A percentile compares a stretch with the other conserved stretches of the same genome.
These are phyloP conservation scores for Nesospiza acunhae DNA, from an alignment of 2,113 vertebrate species.

Conservation along the genomic window DNA sequence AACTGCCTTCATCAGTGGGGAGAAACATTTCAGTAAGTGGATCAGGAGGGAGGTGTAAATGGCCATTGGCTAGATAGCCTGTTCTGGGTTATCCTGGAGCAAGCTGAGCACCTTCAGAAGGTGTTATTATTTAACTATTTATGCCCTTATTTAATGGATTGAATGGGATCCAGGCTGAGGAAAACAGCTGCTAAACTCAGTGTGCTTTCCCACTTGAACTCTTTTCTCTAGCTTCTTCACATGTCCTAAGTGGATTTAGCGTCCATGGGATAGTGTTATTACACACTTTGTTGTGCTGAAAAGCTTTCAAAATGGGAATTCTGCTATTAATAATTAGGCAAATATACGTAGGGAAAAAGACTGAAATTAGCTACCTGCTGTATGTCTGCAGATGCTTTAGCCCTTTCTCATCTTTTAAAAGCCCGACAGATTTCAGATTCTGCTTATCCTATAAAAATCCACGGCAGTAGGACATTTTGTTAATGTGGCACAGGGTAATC, in stretches of 20 bases:
- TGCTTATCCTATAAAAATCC: background rate
- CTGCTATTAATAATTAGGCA: background rate
- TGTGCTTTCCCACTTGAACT: background rate
- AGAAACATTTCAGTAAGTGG: background rate
- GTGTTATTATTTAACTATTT: background rate
- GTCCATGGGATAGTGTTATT: background rate
- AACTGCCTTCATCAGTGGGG: background rate
- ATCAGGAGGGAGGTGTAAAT: background rate
- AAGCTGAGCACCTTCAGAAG: background rate
- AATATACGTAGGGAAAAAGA: background rate
- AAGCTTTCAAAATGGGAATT: background rate
- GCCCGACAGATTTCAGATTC: background rate
- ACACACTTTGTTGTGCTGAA: background rate
- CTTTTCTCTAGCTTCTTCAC: background rate
- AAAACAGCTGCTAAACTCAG: background rate
- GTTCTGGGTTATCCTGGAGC: background rate
- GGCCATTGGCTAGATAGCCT: background rate
- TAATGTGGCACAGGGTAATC: background rate
- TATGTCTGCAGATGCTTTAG: background rate
- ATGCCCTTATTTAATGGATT: background rate
- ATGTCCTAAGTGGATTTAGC: background rate
- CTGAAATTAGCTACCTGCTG: background rate
- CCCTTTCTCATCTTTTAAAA: background rate
- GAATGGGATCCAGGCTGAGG: background rate
- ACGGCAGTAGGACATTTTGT: background rate